Evolutionary conservation across 1,140 invertebrate genomes (phyloP).

Genomic region (Sesamia nonagrioides): DNA sequence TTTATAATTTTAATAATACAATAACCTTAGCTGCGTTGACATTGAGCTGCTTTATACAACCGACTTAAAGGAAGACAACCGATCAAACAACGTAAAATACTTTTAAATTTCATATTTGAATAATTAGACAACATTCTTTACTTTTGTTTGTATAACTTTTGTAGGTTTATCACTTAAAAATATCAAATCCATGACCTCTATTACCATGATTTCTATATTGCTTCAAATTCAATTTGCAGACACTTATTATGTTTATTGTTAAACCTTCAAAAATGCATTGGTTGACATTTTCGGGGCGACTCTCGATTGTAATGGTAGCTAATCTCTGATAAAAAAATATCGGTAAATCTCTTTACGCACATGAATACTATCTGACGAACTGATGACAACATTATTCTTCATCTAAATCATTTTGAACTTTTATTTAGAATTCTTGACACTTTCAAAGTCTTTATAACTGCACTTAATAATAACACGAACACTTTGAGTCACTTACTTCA

Average conservation of each 20-base stretch:
- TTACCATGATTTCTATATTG: background rate
- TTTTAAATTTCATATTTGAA: constrained; percentile 6
- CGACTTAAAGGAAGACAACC: constrained; percentile 34
- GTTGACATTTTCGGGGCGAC: background rate
- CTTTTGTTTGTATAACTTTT: constrained; percentile 12
- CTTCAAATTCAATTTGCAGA: background rate
- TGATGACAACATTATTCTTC: background rate
- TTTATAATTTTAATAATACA: constrained; percentile 14
- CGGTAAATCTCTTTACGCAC: background rate
- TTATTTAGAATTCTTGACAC: background rate
- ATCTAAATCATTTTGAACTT: background rate
- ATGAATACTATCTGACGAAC: background rate
- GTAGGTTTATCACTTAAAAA: too few species aligned
- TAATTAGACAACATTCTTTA: background rate
- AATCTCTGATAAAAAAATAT: background rate
- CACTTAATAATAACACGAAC: constrained; percentile 7
- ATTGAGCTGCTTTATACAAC: constrained; percentile 26
- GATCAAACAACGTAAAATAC: background rate
- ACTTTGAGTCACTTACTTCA: constrained; percentile 5
- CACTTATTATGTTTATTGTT: too few species aligned
- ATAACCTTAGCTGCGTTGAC: constrained; percentile 16
- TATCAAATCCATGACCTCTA: too few species aligned
- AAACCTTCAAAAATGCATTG: background rate
- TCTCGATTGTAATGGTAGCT: background rate
- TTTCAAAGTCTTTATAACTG: constrained; percentile 2